Evolutionary conservation across 2,888 invertebrate species (phyloP).

Genomic region (Archips xylosteana): DNA sequence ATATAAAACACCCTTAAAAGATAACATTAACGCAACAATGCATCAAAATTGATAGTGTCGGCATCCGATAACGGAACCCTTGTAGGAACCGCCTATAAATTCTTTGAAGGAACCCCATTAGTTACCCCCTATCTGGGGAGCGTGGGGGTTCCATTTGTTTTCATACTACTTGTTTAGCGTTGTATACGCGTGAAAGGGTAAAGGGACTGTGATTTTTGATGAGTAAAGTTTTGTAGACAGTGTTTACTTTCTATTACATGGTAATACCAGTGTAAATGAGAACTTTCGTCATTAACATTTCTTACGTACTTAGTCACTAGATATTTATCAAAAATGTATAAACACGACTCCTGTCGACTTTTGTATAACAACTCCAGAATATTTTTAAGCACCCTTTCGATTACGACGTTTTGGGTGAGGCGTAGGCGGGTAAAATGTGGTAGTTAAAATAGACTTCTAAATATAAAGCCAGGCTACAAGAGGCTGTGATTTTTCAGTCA

Average conservation of each 20-base stretch:
- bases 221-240: slow-evolving; percentile 8
- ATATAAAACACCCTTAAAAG: slow-evolving; percentile 20
- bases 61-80: slow-evolving; percentile 31
- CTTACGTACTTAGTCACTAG: too few species aligned
- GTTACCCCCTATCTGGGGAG: slow-evolving; percentile 39
- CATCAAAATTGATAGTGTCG: slow-evolving; percentile 39
- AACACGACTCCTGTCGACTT: background rate
- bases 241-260: background rate
- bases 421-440: too few species aligned
- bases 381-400: background rate
- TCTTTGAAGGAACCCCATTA: slow-evolving; percentile 37
- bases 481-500: background rate
- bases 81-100: slow-evolving; percentile 36
- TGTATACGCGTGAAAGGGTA: slow-evolving; percentile 4
- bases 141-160: slow-evolving; percentile 26
- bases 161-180: slow-evolving; percentile 19
- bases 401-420: too few species aligned
- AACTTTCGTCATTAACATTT: background rate
- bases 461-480: background rate
- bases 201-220: slow-evolving; percentile 1
- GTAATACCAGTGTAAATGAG: background rate
- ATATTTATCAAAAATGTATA: background rate
- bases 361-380: background rate
- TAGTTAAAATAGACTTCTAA: background rate
- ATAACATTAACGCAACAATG: slow-evolving; percentile 36